Evolutionary conservation across 1,140 invertebrate genomes (phyloP).

Genomic region (Zophobas atratus): DNA sequence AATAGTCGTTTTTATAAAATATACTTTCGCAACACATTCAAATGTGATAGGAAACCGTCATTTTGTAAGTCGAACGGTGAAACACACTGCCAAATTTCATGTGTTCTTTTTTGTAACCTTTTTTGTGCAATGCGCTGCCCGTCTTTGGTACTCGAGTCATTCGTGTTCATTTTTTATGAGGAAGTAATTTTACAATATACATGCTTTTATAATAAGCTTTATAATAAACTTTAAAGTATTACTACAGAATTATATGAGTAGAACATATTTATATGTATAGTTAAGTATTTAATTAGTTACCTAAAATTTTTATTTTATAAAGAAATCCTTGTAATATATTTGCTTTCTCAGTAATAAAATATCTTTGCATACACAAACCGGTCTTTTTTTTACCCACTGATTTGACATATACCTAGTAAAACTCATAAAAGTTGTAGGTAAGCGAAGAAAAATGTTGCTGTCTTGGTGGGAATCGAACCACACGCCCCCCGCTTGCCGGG

Average conservation of each 20-base stretch:
- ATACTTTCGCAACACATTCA: constrained; percentile 15
- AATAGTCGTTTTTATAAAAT: background rate
- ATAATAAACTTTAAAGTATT: constrained; percentile 40
- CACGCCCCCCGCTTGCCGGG: no score
- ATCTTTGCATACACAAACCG: constrained; percentile 5
- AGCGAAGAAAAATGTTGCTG: no score
- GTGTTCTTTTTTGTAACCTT: constrained; percentile 28
- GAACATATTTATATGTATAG: constrained; percentile 54
- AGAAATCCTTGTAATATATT: constrained; percentile 52
- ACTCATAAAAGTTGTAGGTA: no score
- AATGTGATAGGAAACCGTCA: constrained; percentile 13
- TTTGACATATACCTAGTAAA: no score
- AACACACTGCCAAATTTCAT: constrained; percentile 36
- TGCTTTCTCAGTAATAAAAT: constrained; percentile 41
- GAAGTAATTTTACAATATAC: constrained; percentile 26
- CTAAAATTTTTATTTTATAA: constrained; percentile 47
- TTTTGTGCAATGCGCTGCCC: constrained; percentile 29
- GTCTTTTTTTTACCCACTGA: background rate
- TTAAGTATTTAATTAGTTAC: constrained; percentile 57
- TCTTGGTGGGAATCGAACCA: no score
- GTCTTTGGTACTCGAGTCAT: constrained; percentile 17
- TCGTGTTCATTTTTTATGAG: constrained; percentile 19
- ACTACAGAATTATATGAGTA: constrained; percentile 42
- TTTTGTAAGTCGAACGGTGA: background rate
- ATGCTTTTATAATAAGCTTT: constrained; percentile 19